Percentiles rank a stretch among this genome's conserved stretches.
These are phyloP conservation scores for Syngnathus acus DNA, from an alignment of 2,797 vertebrate genomes.

Conservation along the genomic window DNA sequence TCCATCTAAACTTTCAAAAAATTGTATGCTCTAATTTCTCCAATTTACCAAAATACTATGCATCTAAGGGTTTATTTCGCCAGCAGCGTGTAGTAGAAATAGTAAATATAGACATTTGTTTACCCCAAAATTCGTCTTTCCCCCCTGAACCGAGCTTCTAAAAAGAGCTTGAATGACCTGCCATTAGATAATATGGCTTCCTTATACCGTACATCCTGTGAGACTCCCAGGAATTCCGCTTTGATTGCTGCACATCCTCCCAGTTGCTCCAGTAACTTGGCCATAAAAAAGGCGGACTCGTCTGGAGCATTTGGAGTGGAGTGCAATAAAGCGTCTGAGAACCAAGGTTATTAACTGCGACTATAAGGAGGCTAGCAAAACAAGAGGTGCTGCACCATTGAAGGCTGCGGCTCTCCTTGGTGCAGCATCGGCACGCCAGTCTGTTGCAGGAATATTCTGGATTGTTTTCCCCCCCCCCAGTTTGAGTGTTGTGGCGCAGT, in stretches of 20 bases:
- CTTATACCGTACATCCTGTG: conserved; percentile 77
- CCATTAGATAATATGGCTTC: conserved; percentile 60
- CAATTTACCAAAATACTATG: background rate
- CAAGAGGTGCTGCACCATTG: conserved; percentile 60
- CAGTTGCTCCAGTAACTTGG: conserved; percentile 86
- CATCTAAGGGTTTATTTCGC: background rate
- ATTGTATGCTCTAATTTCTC: background rate
- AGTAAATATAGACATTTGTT: background rate
- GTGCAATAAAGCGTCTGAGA: conserved; percentile 83
- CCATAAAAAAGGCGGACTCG: conserved; percentile 89
- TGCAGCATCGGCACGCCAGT: conserved; percentile 41
- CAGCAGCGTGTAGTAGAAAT: background rate
- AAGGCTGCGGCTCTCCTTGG: conserved; percentile 65
- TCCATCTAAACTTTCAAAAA: background rate
- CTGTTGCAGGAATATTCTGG: conserved; percentile 48
- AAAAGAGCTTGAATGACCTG: conserved; percentile 62
- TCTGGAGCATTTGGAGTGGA: conserved; percentile 81
- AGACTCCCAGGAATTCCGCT: conserved; percentile 83
- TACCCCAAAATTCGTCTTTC: background rate
- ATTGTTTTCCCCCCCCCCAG: background rate
- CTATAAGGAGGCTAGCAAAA: conserved; percentile 66
- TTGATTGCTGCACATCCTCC: conserved; percentile 90
- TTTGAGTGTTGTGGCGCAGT: conserved; percentile 1
- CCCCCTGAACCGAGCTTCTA: conserved; percentile 19
- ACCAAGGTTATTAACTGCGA: conserved; percentile 84